Conservation (phyloP, 2,113 vertebrate species). For the Cyanistes caeruleus region DNA sequence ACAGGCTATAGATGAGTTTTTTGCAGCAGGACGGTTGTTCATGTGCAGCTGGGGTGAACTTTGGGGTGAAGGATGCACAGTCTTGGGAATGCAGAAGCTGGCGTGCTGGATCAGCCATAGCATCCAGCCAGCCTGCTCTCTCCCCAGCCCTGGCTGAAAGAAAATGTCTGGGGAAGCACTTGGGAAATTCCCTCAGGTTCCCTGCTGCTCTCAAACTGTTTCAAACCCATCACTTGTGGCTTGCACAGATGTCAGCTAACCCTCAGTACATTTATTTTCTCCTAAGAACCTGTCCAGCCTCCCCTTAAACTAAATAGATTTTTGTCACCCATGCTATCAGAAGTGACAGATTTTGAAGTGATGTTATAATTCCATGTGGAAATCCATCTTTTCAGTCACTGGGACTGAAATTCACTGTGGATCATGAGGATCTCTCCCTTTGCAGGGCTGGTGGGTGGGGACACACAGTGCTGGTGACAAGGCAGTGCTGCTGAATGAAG, state of each 20-base stretch:
- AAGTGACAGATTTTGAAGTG: neutral
- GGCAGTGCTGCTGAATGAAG: neutral
- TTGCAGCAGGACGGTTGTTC: neutral
- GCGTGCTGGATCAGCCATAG: accelerated
- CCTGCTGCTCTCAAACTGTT: neutral
- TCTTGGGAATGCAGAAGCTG: neutral
- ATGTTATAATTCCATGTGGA: neutral
- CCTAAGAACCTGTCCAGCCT: neutral
- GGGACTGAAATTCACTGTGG: neutral
- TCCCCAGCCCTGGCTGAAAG: neutral
- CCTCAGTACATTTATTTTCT: neutral
- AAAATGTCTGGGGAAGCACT: neutral
- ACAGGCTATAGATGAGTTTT: neutral
- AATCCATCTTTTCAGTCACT: neutral
- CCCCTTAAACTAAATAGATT: neutral
- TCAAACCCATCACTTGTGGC: neutral
- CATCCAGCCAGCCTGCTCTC: neutral
- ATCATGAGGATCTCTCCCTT: neutral
- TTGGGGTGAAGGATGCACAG: neutral
- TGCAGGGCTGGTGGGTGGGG: neutral
- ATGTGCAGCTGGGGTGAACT: no score
- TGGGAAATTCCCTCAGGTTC: neutral
- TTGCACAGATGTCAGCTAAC: neutral
- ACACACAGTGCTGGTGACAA: neutral
- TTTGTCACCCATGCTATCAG: accelerated